Percentiles rank a stretch among this genome's conserved stretches.
phyloP scores from a whole-genome alignment of 2,888 invertebrate genomes.

The Oscheius sp. region DNA sequence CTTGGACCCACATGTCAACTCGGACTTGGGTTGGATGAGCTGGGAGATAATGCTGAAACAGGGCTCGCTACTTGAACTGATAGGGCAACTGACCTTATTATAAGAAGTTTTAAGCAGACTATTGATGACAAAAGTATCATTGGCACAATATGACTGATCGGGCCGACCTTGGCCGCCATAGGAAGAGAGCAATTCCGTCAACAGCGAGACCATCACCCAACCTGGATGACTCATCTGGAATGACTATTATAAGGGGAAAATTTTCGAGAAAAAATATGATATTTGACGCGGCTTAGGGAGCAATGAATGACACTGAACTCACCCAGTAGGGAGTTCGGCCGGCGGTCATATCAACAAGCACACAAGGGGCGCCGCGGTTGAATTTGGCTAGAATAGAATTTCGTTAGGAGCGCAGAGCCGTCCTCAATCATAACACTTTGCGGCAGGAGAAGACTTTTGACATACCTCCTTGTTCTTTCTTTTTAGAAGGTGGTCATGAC shows the following conservation, averaged over 20 bases:
- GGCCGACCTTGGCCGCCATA: constrained; percentile 56
- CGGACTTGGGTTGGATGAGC: constrained; percentile 70
- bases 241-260: neutral
- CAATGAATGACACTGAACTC: constrained; percentile 26
- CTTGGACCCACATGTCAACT: constrained; percentile 73
- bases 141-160: constrained; percentile 61
- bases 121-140: constrained; percentile 72
- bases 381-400: constrained; percentile 11
- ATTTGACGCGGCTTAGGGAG: neutral
- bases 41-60: constrained; percentile 70
- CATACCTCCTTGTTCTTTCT: neutral
- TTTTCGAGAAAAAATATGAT: neutral
- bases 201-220: constrained; percentile 73
- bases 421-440: constrained; percentile 20
- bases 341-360: constrained; percentile 36
- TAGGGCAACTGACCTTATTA: constrained; percentile 54
- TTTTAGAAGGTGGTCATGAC: neutral
- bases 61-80: neutral
- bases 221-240: constrained; percentile 72
- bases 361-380: constrained; percentile 6
- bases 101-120: constrained; percentile 69
- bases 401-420: constrained; percentile 10
- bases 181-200: constrained; percentile 70
- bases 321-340: constrained; percentile 18
- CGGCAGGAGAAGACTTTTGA: neutral